A percentile compares a stretch with the other conserved stretches of the same genome.
These are phyloP conservation scores for Chloromyia formosa DNA, from an alignment of 2,888 invertebrate species.

Conservation along the genomic window DNA sequence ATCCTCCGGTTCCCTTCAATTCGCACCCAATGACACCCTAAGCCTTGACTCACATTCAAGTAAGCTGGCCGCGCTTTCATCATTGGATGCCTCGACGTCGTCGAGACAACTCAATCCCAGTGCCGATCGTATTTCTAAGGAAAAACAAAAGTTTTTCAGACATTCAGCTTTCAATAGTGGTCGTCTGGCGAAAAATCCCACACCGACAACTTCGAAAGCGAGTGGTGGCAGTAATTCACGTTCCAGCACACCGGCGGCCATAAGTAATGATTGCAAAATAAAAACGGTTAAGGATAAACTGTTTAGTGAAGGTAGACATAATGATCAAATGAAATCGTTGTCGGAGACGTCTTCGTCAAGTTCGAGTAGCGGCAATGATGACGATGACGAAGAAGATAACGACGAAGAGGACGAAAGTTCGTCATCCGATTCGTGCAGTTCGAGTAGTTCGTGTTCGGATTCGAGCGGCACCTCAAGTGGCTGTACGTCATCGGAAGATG, in stretches of 20 bases:
- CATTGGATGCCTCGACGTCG: slow-evolving; percentile 24
- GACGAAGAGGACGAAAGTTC: slow-evolving; percentile 59
- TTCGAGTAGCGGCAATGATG: slow-evolving; percentile 62
- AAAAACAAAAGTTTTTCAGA: slow-evolving; percentile 88
- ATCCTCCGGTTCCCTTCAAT: slow-evolving; percentile 3
- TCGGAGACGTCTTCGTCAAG: slow-evolving; percentile 61
- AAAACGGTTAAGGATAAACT: slow-evolving; percentile 3
- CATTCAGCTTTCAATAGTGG: slow-evolving; percentile 80
- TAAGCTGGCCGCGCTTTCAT: not conserved
- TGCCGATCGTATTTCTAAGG: slow-evolving; percentile 83
- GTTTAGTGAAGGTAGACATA: slow-evolving; percentile 31
- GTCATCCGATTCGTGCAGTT: slow-evolving; percentile 59
- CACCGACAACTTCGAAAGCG: slow-evolving; percentile 18
- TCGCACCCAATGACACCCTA: slow-evolving; percentile 21
- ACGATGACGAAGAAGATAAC: slow-evolving; percentile 58
- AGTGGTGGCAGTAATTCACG: slow-evolving; percentile 22
- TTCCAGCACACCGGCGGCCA: slow-evolving; percentile 4
- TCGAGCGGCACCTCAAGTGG: slow-evolving; percentile 57
- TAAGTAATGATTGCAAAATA: not conserved
- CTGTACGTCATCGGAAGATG: slow-evolving; percentile 58
- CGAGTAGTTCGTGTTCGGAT: slow-evolving; percentile 61
- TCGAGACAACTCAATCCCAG: slow-evolving; percentile 63
- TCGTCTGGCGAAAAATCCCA: slow-evolving; percentile 52
- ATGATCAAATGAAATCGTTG: slow-evolving; percentile 56
- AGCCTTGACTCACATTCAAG: slow-evolving; percentile 1